Evolutionary conservation across 2,888 invertebrate genomes (phyloP).

Genomic region (Drosophila peninsularis): DNA sequence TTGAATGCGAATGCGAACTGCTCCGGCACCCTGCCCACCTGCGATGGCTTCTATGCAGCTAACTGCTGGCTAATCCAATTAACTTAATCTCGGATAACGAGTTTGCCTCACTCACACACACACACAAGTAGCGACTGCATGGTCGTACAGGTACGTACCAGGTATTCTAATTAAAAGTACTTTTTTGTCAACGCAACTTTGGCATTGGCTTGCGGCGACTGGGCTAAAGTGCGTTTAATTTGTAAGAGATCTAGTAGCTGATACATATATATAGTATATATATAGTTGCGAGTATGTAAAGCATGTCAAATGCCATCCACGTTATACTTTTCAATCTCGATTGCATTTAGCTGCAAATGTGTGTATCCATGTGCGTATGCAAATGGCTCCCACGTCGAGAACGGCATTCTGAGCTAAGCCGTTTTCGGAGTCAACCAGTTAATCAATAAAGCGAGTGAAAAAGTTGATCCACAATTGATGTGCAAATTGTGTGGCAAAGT

Average conservation of each 20-base stretch:
- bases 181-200: conserved; percentile 57
- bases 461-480: conserved; percentile 57
- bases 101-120: conserved; percentile 40
- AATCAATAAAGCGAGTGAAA: conserved; percentile 28
- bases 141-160: conserved; percentile 25
- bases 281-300: conserved; percentile 5
- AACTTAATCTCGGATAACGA: conserved; percentile 69
- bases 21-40: conserved; percentile 37
- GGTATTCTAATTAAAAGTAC: conserved; percentile 64
- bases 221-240: conserved; percentile 43
- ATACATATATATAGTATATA: neutral
- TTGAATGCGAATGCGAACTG: conserved; percentile 35
- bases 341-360: conserved; percentile 14
- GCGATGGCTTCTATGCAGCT: conserved; percentile 33
- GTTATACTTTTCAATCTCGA: conserved; percentile 51
- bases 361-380: conserved; percentile 38
- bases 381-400: conserved; percentile 71
- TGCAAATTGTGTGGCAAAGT: conserved; percentile 36
- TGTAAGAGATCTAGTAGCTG: conserved; percentile 17
- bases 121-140: conserved; percentile 27
- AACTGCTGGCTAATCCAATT: conserved; percentile 68
- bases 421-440: conserved; percentile 51
- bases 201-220: conserved; percentile 65
- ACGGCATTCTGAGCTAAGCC: conserved; percentile 70
- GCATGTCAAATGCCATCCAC: conserved; percentile 50